Conservation (phyloP, 92 coral and sea anemone species). For the Diadumene lineata region DNA sequence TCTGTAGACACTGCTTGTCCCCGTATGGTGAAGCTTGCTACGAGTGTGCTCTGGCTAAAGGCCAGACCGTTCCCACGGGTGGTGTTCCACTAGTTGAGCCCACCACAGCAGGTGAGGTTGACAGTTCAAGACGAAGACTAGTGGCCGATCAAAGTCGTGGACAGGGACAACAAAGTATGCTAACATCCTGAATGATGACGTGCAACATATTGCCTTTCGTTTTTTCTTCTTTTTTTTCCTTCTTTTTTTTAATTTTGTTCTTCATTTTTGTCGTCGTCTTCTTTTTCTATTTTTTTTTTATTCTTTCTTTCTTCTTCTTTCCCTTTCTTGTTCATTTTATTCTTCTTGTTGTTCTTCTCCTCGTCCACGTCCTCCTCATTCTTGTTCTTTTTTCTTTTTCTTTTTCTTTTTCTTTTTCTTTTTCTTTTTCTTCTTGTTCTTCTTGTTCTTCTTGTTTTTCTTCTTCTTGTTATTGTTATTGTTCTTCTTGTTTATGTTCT, state of each 20-base stretch:
- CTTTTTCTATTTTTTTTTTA: not conserved
- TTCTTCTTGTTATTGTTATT: too few relatives aligned
- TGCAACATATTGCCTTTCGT: not conserved
- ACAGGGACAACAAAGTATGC: not conserved
- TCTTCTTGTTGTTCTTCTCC: not conserved
- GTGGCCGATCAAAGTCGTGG: slow-evolving; percentile 36
- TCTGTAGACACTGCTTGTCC: slow-evolving; percentile 87
- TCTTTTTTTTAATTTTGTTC: not conserved
- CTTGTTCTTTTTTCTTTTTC: not conserved
- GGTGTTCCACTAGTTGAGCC: slow-evolving; percentile 74
- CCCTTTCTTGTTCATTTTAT: not conserved
- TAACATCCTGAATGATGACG: not conserved
- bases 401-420: not conserved
- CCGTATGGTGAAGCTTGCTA: slow-evolving; percentile 95
- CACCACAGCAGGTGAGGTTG: slow-evolving; percentile 38
- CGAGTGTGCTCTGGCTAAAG: slow-evolving; percentile 78
- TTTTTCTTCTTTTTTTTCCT: not conserved
- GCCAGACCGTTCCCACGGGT: slow-evolving; percentile 45
- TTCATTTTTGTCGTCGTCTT: not conserved
- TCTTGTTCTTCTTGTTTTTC: too few relatives aligned
- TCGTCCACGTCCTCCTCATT: not conserved
- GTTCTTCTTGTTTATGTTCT: too few relatives aligned
- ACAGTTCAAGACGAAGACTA: slow-evolving; percentile 5
- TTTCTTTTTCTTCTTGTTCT: not conserved
- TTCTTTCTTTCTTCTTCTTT: not conserved